phyloP scores from a whole-genome alignment of 2,888 invertebrate genomes.

The Zygaena filipendulae region DNA sequence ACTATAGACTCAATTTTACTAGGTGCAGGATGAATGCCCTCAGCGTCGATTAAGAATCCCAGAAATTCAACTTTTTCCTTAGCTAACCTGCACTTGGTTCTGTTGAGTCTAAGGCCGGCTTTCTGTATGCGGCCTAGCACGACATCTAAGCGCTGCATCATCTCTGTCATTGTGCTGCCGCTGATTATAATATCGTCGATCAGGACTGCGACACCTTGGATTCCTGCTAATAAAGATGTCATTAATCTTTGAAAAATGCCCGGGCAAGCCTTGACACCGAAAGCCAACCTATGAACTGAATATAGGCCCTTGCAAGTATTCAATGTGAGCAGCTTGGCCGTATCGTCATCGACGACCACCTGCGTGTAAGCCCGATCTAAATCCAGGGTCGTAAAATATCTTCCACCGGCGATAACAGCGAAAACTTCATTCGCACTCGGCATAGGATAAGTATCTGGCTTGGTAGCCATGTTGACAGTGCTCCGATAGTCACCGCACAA shows the following conservation, averaged over 20 bases:
- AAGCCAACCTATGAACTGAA: slow-evolving; percentile 8
- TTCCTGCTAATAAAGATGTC: slow-evolving; percentile 14
- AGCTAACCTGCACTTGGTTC: slow-evolving; percentile 14
- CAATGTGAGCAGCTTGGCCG: slow-evolving; percentile 14
- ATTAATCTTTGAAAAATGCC: slow-evolving; percentile 19
- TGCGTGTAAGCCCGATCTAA: slow-evolving; percentile 13
- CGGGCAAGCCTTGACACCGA: slow-evolving; percentile 16
- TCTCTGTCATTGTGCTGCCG: slow-evolving; percentile 11
- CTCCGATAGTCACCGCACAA: slow-evolving; percentile 18
- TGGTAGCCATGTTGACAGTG: no score
- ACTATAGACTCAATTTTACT: slow-evolving; percentile 3
- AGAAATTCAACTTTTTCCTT: slow-evolving; percentile 14
- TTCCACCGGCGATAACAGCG: slow-evolving; percentile 14
- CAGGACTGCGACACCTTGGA: slow-evolving; percentile 16
- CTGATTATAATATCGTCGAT: slow-evolving; percentile 19
- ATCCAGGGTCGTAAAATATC: slow-evolving; percentile 13
- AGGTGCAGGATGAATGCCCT: no score
- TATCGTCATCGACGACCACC: slow-evolving; percentile 11
- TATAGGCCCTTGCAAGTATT: slow-evolving; percentile 17
- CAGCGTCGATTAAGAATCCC: slow-evolving; percentile 16
- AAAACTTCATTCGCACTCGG: slow-evolving; percentile 14
- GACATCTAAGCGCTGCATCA: slow-evolving; percentile 7
- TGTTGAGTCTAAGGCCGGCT: slow-evolving; percentile 15
- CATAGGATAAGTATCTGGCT: slow-evolving; percentile 16
- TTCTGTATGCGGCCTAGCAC: slow-evolving; percentile 10